These are phyloP conservation scores for Papilio glaucus DNA, from an alignment of 1,140 invertebrate genomes.

Conservation along the genomic window DNA sequence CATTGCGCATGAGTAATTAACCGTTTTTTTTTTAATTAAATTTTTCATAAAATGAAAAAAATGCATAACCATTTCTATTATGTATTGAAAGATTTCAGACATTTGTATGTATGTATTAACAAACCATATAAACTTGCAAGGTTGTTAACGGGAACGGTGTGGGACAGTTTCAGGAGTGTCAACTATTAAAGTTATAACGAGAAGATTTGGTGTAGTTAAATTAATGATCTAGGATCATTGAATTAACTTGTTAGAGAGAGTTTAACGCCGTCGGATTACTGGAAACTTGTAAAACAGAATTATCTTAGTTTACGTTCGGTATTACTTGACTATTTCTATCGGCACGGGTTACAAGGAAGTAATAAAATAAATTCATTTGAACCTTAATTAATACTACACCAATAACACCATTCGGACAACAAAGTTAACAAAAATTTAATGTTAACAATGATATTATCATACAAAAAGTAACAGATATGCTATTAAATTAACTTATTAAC, in stretches of 20 bases:
- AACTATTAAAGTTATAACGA: conserved; percentile 14
- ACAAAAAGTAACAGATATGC: too few species aligned
- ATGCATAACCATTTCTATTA: too few species aligned
- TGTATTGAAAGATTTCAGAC: background rate
- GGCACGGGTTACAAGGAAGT: background rate
- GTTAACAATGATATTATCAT: too few species aligned
- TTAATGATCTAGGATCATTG: conserved; percentile 31
- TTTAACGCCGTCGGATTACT: conserved; percentile 1
- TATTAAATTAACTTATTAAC: background rate
- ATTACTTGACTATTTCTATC: background rate
- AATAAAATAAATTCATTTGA: too few species aligned
- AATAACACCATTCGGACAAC: too few species aligned
- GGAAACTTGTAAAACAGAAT: background rate
- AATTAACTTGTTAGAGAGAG: conserved; percentile 12
- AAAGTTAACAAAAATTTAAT: too few species aligned
- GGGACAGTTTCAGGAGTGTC: conserved; percentile 1
- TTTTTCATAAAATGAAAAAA: too few species aligned
- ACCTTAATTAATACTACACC: too few species aligned
- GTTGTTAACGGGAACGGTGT: background rate
- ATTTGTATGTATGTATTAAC: background rate
- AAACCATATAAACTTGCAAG: background rate
- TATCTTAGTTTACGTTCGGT: background rate
- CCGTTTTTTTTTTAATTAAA: background rate
- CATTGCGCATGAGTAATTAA: background rate
- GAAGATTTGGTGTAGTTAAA: conserved; percentile 25